A percentile compares a stretch with the other conserved stretches of the same genome.
Conservation (phyloP, 2,888 invertebrate species). For the Heliconius hortense region DNA sequence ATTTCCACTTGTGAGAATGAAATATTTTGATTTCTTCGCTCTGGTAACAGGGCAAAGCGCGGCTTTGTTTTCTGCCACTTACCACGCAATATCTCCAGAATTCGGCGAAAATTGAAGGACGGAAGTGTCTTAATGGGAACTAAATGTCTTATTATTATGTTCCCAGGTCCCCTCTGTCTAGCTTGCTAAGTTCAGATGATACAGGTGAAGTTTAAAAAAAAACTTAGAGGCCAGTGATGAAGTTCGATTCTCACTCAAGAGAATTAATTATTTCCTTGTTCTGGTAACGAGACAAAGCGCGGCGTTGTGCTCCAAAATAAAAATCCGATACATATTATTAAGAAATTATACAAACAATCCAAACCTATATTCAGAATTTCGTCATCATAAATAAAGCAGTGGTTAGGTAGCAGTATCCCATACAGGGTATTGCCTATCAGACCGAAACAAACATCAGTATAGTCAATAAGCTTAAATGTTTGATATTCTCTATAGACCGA, state of each 20-base stretch:
- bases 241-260: too few species aligned
- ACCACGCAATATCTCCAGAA: background rate
- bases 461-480: slow-evolving; percentile 7
- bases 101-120: background rate
- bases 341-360: background rate
- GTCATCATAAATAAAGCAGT: background rate
- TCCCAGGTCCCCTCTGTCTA: background rate
- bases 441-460: background rate
- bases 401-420: background rate
- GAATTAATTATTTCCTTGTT: too few species aligned
- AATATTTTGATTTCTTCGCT: background rate
- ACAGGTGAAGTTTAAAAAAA: too few species aligned
- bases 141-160: background rate
- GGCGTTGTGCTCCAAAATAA: background rate
- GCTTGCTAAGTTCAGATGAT: background rate
- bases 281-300: too few species aligned
- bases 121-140: background rate
- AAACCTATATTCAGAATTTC: background rate
- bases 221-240: too few species aligned
- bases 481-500: background rate
- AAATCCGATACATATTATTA: background rate
- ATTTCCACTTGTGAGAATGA: background rate
- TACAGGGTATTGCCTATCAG: background rate
- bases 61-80: background rate
- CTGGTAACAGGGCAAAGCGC: background rate